Percentiles rank a stretch among this genome's conserved stretches.
These are phyloP conservation scores for Argyrosomus regius DNA, from an alignment of 2,797 vertebrate species.

Conservation along the genomic window DNA sequence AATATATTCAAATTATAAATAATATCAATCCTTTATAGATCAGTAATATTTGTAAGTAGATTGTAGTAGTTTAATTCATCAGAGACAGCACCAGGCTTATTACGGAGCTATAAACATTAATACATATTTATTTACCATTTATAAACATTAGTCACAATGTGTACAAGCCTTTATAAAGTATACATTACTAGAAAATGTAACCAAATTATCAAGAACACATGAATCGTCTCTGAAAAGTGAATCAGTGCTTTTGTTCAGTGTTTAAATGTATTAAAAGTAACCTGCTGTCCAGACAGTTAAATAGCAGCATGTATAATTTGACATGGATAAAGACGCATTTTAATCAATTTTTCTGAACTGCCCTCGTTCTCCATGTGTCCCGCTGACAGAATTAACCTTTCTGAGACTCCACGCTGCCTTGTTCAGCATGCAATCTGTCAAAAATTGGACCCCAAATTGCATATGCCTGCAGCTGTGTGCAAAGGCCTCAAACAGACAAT, in stretches of 20 bases:
- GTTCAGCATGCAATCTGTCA: constrained; percentile 52
- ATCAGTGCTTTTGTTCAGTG: constrained; percentile 1
- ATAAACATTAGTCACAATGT: no score
- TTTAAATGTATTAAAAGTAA: not conserved
- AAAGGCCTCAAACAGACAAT: constrained; percentile 59
- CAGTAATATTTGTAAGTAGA: not conserved
- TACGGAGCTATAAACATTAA: not conserved
- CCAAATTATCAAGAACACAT: not conserved
- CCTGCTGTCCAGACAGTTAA: constrained; percentile 3
- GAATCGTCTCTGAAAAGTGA: not conserved
- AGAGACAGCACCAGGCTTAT: no score
- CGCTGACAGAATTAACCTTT: constrained; percentile 47
- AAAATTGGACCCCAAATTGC: constrained; percentile 47
- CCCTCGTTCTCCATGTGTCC: constrained; percentile 16
- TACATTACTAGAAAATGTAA: not conserved
- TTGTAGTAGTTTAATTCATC: not conserved
- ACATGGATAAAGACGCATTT: constrained; percentile 25
- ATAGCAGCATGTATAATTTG: constrained; percentile 13
- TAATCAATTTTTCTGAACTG: constrained; percentile 24
- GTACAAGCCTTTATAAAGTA: not conserved
- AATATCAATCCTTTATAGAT: not conserved
- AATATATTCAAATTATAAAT: not conserved
- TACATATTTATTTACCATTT: no score
- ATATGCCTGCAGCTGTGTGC: constrained; percentile 64
- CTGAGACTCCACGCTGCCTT: constrained; percentile 32